Percentiles rank a stretch among this genome's conserved stretches.
Conservation (phyloP, 1,140 invertebrate genomes). For the Caligus rogercresseyi region DNA sequence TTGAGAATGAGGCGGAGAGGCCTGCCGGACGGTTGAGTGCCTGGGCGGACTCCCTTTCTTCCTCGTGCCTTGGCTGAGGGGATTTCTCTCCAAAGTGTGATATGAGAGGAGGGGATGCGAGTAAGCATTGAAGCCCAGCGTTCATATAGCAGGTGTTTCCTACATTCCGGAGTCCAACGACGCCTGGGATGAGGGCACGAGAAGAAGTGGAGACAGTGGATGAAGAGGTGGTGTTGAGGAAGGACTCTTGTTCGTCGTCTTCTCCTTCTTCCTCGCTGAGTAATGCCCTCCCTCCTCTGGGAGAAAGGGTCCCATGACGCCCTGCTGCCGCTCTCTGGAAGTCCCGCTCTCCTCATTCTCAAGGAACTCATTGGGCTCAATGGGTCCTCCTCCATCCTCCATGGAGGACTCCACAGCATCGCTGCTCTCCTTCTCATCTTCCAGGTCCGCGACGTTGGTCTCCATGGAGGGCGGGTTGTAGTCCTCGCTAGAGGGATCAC, state of each 20-base stretch:
- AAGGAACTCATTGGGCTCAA: no score
- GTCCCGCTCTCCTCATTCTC: no score
- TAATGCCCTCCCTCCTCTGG: not conserved
- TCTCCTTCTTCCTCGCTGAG: not conserved
- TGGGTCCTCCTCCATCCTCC: no score
- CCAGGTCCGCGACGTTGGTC: not conserved
- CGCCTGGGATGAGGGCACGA: not conserved
- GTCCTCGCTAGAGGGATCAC: no score
- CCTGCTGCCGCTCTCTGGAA: no score
- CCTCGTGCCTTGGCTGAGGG: not conserved
- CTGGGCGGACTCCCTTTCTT: not conserved
- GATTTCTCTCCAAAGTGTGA: conserved; percentile 28
- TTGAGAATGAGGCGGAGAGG: not conserved
- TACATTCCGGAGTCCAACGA: conserved; percentile 35
- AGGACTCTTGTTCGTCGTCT: not conserved
- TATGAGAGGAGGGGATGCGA: conserved; percentile 30
- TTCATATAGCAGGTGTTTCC: conserved; percentile 38
- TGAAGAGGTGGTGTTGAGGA: no score
- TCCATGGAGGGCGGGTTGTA: not conserved
- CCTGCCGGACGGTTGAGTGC: not conserved
- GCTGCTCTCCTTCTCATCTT: not conserved
- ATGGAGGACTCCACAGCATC: no score
- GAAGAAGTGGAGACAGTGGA: no score
- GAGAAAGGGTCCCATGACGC: no score
- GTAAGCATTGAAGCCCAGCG: conserved; percentile 31